Base-by-base conservation (phyloP, 2,113 vertebrate genomes). In the Hirundichthys speculiger region DNA sequence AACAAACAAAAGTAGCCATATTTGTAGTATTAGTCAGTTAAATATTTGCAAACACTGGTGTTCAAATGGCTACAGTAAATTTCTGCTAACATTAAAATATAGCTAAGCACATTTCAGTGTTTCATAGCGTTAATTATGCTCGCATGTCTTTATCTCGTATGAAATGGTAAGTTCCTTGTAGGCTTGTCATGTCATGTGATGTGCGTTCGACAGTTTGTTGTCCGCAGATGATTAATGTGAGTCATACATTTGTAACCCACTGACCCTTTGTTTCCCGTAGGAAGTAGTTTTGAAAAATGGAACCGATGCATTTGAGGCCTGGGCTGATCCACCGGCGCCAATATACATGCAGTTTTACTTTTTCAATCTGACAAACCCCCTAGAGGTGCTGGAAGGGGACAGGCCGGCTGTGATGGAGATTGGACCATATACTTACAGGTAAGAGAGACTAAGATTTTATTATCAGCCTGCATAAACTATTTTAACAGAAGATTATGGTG, bases 301-400 rank as follows among this genome's bases (percentile, higher is more conserved):
- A 13, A 94, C 96, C 0, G 93, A 95, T 7, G 80, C 93, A 2
- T 98, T 96, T 81, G 80, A 94, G 22, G 91, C 91, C 30, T 99
- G 96, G 96, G 84, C 92, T 67, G 91, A 95, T 55, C 95, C 96
- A 40, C 94, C 96, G 0, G 91, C 95, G 0, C 94, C 95, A 0
- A 93, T 99, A 61, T 96, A 98, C 83, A 94, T 94, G 91, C 96
- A 98, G 89, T 98, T 98, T 91, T 99, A 96, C 84, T 98, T 99
- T 63, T 98, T 99, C 54, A 97, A 98, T 2, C 73, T 98, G 79
- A 95, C 94, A 21, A 99, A 98, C 24, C 96, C 96, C 5, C 13
- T 84, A 11, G 98, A 99, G 86, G 90, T 96, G 64, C 86, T 99
- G 53, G 64, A 71, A 4, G 98, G 98, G 0, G 93, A 94, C 0